phyloP scores from a whole-genome alignment of 2,113 vertebrate species.

The Apistogramma diplotaenia region DNA sequence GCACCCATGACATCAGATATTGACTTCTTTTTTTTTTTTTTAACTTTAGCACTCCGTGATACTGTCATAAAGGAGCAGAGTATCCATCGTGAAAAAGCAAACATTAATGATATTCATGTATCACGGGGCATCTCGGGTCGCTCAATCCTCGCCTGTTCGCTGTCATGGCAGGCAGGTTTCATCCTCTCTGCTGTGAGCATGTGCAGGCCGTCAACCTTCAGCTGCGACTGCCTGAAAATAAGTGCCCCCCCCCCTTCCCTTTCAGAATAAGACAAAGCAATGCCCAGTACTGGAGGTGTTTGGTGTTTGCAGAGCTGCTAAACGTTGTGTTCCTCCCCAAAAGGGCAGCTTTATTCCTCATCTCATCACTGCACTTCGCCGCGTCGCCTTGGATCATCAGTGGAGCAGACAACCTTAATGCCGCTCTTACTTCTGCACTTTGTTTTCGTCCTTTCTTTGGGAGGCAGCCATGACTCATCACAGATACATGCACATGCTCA shows the following conservation, averaged over 20 bases:
- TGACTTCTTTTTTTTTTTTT: not conserved
- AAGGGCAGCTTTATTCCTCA: conserved; percentile 40
- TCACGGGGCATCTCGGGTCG: conserved; percentile 16
- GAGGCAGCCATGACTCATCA: conserved; percentile 9
- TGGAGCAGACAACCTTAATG: conserved; percentile 39
- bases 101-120: conserved; percentile 26
- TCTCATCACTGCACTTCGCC: conserved; percentile 37
- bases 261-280: not conserved
- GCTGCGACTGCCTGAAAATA: conserved; percentile 14
- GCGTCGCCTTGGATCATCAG: conserved; percentile 38
- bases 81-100: not conserved
- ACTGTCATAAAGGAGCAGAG: not conserved
- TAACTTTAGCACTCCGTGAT: conserved; percentile 1
- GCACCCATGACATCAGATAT: conserved; percentile 11
- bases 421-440: conserved; percentile 28
- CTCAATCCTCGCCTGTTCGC: conserved; percentile 13
- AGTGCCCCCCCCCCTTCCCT: not conserved
- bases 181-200: conserved; percentile 25
- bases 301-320: not conserved
- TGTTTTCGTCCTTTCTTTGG: conserved; percentile 25
- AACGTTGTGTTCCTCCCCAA: conserved; percentile 21
- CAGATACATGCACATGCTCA: not conserved
- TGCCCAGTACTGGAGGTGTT: not conserved
- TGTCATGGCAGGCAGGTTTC: not conserved
- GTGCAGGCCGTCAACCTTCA: conserved; percentile 15